phyloP scores from a whole-genome alignment of 2,113 vertebrate species.

The Motacilla tschutschensis region DNA sequence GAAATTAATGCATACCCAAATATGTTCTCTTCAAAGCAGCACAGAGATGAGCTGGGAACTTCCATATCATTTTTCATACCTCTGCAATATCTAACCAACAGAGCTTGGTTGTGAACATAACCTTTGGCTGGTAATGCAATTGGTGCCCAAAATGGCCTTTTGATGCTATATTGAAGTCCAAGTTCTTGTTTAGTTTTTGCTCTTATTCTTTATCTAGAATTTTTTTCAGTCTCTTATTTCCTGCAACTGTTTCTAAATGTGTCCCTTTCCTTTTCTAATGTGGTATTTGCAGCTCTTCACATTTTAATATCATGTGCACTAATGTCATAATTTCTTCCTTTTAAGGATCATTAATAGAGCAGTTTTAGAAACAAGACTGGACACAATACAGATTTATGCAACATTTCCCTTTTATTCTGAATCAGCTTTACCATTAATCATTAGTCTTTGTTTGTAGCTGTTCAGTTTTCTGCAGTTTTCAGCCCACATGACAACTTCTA shows the following conservation, averaged over 20 bases:
- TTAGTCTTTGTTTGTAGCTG: not conserved
- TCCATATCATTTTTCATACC: not conserved
- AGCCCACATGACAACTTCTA: not conserved
- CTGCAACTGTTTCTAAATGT: not conserved
- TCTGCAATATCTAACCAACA: not conserved
- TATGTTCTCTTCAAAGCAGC: not conserved
- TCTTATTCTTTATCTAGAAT: not conserved
- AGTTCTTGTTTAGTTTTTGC: not conserved
- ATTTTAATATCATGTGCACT: not conserved
- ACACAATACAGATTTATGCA: slow-evolving; percentile 8
- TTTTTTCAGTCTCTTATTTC: not conserved
- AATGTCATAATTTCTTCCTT: not conserved
- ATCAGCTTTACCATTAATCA: not conserved
- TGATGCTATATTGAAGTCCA: not conserved
- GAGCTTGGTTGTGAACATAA: not conserved
- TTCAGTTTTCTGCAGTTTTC: slow-evolving; percentile 15
- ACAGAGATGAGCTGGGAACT: not conserved
- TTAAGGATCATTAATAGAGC: slow-evolving; percentile 24
- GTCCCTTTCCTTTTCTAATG: not conserved
- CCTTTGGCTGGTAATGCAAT: not conserved
- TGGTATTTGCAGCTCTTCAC: not conserved
- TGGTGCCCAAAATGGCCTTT: not conserved
- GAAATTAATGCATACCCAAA: not conserved
- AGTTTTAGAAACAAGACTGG: not conserved
- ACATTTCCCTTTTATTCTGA: not conserved